phyloP scores from a whole-genome alignment of 2,113 vertebrate genomes.

The Promerops cafer region DNA sequence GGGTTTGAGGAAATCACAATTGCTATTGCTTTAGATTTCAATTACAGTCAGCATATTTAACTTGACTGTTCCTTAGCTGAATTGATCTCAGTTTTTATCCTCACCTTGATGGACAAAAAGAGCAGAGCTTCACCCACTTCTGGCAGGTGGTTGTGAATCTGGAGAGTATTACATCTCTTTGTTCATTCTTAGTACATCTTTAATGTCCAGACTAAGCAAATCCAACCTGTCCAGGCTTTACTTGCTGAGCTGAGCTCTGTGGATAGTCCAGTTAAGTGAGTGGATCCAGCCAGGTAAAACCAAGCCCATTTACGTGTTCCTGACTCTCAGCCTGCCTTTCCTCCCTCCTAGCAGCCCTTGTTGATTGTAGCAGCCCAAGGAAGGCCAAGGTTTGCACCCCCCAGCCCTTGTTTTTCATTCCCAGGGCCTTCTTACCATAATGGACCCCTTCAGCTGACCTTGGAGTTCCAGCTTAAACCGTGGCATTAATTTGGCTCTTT shows the following conservation, averaged over 20 bases:
- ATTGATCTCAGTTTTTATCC: not conserved
- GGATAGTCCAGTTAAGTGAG: not conserved
- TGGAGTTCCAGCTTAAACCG: conserved; percentile 45
- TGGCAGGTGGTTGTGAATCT: not conserved
- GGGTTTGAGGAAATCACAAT: not conserved
- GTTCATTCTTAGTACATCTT: not conserved
- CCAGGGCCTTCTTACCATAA: not conserved
- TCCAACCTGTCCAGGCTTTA: not conserved
- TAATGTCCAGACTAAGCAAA: not conserved
- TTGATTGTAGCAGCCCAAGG: not conserved
- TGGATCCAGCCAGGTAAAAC: not conserved
- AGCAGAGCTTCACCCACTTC: not conserved
- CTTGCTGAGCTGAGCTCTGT: not conserved
- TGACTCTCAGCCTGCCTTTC: not conserved
- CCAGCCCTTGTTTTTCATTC: not conserved
- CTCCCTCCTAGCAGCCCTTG: not conserved
- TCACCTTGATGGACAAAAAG: not conserved
- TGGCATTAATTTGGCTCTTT: conserved; percentile 45
- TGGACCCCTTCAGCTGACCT: conserved; percentile 44
- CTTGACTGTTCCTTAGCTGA: not conserved
- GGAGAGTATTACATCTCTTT: accelerated
- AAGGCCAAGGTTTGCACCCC: not conserved
- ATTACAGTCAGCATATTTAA: not conserved
- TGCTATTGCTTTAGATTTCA: not conserved
- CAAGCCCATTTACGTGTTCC: not conserved